A percentile compares a stretch with the other conserved stretches of the same genome.
Evolutionary conservation across 2,888 invertebrate genomes (phyloP).

Genomic region (Mythimna albipuncta): DNA sequence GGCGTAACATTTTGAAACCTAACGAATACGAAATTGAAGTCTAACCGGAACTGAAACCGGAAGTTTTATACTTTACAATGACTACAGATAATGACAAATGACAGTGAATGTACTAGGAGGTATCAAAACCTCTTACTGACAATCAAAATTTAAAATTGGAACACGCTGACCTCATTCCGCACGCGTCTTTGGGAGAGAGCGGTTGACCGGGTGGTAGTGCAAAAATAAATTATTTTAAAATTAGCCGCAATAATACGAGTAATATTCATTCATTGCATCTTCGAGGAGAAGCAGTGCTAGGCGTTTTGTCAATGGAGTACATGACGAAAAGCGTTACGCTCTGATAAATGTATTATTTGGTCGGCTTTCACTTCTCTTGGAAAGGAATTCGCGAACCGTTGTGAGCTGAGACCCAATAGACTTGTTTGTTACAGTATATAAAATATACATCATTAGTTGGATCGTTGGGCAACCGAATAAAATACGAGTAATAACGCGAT

Average conservation of each 20-base stretch:
- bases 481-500: conserved; percentile 44
- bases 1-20: conserved; percentile 40
- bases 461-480: conserved; percentile 54
- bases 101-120: conserved; percentile 82
- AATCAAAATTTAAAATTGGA: conserved; percentile 89
- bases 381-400: conserved; percentile 79
- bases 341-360: conserved; percentile 83
- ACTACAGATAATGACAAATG: conserved; percentile 63
- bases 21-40: conserved; percentile 50
- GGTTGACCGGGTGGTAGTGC: conserved; percentile 73
- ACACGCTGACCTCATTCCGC: conserved; percentile 86
- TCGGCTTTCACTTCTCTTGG: conserved; percentile 84
- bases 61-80: conserved; percentile 59
- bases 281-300: conserved; percentile 41
- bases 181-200: conserved; percentile 80
- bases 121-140: conserved; percentile 73
- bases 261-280: conserved; percentile 68
- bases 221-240: conserved; percentile 83
- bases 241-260: conserved; percentile 63
- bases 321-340: conserved; percentile 77
- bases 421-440: conserved; percentile 72
- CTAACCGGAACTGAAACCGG: conserved; percentile 71
- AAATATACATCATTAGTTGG: conserved; percentile 63
- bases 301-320: conserved; percentile 72
- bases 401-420: conserved; percentile 61